Evolutionary conservation across 2,797 vertebrate genomes (phyloP).

Genomic region (Protosalanx chinensis): DNA sequence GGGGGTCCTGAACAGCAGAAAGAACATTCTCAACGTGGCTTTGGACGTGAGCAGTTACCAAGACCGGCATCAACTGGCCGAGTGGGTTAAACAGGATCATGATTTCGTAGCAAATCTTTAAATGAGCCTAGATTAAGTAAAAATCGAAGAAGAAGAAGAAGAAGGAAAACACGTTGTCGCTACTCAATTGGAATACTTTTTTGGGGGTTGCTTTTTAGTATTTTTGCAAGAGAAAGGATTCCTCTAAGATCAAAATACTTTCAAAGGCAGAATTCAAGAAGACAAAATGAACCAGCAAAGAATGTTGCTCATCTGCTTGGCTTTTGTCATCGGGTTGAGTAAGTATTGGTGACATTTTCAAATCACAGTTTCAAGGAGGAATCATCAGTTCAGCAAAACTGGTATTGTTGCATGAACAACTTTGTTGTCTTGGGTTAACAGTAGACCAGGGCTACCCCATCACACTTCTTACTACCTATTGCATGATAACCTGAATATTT

Average conservation of each 20-base stretch:
- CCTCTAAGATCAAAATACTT: conserved; percentile 4
- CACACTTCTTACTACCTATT: no score
- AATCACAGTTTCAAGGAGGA: no score
- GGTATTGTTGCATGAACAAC: background rate
- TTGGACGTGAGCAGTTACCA: conserved; percentile 62
- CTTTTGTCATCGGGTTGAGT: conserved; percentile 60
- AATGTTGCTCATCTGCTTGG: conserved; percentile 51
- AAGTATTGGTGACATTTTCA: conserved; percentile 50
- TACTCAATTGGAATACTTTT: conserved; percentile 8
- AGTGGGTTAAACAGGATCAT: conserved; percentile 27
- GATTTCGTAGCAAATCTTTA: conserved; percentile 22
- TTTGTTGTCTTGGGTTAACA: background rate
- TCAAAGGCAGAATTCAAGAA: background rate
- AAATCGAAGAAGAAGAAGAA: background rate
- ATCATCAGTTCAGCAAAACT: background rate
- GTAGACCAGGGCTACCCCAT: no score
- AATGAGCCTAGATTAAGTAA: background rate
- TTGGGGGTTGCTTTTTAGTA: background rate
- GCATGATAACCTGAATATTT: no score
- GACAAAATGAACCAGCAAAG: conserved; percentile 52
- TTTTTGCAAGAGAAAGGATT: background rate
- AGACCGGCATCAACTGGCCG: conserved; percentile 22
- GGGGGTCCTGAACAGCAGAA: conserved; percentile 30
- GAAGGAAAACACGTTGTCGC: background rate
- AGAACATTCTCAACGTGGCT: conserved; percentile 45